Conservation (phyloP, 2,797 vertebrate species). For the Naso thynnoides region DNA sequence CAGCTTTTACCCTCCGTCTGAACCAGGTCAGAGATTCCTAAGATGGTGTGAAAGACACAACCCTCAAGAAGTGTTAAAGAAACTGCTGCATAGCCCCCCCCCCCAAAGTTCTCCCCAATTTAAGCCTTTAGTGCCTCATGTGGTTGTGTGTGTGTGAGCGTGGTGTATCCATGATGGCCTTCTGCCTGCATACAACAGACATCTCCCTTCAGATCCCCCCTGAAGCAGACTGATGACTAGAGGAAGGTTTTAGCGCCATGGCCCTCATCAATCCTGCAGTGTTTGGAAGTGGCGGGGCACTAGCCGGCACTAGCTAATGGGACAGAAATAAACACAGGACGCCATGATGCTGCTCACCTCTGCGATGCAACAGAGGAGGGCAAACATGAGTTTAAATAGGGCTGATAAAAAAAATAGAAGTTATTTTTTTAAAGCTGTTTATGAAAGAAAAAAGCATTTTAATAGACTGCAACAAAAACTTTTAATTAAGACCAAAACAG, state of each 20-base stretch:
- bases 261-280: constrained; percentile 82
- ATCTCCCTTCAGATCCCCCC: constrained; percentile 52
- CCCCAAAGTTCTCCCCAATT: background rate
- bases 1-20: background rate
- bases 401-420: background rate
- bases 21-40: background rate
- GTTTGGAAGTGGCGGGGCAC: constrained; percentile 82
- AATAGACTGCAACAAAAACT: background rate
- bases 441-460: background rate
- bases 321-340: constrained; percentile 79
- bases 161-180: background rate
- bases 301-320: constrained; percentile 77
- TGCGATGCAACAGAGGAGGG: constrained; percentile 6
- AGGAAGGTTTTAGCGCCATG: constrained; percentile 82
- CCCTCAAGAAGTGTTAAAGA: background rate
- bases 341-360: constrained; percentile 54
- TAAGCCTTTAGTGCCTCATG: constrained; percentile 10
- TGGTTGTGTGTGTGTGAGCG: background rate
- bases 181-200: constrained; percentile 44
- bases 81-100: background rate
- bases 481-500: background rate
- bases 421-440: background rate
- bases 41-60: background rate
- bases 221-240: constrained; percentile 72
- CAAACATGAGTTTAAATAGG: background rate